Percentiles rank a stretch among this genome's conserved stretches.
phyloP scores from a whole-genome alignment of 2,888 invertebrate species.

The Oithona nana region DNA sequence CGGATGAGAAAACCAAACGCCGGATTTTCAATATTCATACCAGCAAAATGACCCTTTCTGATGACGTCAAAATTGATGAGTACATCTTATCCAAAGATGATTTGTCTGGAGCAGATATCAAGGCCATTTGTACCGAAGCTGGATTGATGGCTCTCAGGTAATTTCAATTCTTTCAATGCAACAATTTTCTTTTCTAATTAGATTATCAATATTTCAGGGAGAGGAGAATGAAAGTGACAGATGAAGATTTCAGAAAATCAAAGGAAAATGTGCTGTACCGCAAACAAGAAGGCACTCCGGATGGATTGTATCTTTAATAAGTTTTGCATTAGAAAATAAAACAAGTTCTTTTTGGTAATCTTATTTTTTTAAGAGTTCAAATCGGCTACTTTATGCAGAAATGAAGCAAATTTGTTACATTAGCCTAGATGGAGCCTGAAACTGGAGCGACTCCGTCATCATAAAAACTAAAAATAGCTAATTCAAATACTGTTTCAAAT shows the following conservation, averaged over 20 bases:
- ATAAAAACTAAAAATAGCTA: no score
- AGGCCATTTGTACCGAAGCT: conserved; percentile 99
- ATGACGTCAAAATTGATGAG: conserved; percentile 89
- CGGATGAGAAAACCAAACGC: conserved; percentile 94
- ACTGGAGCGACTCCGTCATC: no score
- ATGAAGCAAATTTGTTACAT: no score
- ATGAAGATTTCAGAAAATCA: conserved; percentile 97
- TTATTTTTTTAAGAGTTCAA: no score
- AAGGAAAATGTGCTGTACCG: conserved; percentile 97
- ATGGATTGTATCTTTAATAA: conserved; percentile 93
- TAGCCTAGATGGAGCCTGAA: no score
- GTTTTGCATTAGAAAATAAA: no score
- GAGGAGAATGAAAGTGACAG: conserved; percentile 96
- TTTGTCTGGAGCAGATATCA: conserved; percentile 88
- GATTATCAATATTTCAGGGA: conserved; percentile 41
- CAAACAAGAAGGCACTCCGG: conserved; percentile 98
- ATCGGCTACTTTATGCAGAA: no score
- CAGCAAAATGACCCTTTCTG: conserved; percentile 83
- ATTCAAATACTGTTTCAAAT: no score
- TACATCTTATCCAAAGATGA: conserved; percentile 99
- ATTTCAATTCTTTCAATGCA: not conserved
- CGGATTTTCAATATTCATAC: conserved; percentile 96
- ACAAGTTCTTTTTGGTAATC: no score
- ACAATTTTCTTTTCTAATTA: not conserved
- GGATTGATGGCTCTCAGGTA: conserved; percentile 73